These are phyloP conservation scores for Karalla daura DNA, from an alignment of 2,797 vertebrate species.

Conservation along the genomic window DNA sequence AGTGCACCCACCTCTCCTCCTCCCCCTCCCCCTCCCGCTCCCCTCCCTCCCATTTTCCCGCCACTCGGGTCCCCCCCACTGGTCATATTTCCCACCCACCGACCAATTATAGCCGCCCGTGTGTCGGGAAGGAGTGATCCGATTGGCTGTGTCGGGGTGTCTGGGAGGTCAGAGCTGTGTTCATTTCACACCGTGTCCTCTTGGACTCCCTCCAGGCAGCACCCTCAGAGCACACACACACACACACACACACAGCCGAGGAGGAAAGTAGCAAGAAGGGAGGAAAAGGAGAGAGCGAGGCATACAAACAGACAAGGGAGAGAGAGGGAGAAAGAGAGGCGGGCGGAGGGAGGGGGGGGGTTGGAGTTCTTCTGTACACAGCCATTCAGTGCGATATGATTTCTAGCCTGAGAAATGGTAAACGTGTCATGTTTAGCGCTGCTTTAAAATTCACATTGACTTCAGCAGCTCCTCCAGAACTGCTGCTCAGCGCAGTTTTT, in stretches of 20 bases:
- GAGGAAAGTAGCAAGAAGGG: slow-evolving; percentile 31
- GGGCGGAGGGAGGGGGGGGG: no score
- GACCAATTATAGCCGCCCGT: slow-evolving; percentile 53
- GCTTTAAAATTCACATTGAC: slow-evolving; percentile 52
- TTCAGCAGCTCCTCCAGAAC: slow-evolving; percentile 31
- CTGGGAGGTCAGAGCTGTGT: slow-evolving; percentile 71
- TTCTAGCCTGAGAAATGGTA: slow-evolving; percentile 46
- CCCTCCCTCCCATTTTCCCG: slow-evolving; percentile 60
- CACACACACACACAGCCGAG: slow-evolving; percentile 19
- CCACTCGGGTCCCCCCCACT: slow-evolving; percentile 57
- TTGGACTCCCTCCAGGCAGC: slow-evolving; percentile 70
- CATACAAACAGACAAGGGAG: slow-evolving; percentile 24
- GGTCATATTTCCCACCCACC: slow-evolving; percentile 53
- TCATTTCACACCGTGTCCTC: slow-evolving; percentile 71
- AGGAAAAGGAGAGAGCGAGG: slow-evolving; percentile 17
- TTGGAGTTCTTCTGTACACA: slow-evolving; percentile 21
- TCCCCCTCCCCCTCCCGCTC: background rate
- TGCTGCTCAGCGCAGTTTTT: slow-evolving; percentile 36
- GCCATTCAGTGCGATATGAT: slow-evolving; percentile 38
- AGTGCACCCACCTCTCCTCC: slow-evolving; percentile 60
- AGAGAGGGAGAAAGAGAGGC: no score
- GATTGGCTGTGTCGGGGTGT: slow-evolving; percentile 69
- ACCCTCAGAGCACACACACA: slow-evolving; percentile 31
- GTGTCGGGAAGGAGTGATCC: slow-evolving; percentile 49
- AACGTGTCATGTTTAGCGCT: slow-evolving; percentile 53